Percentiles rank a stretch among this genome's conserved stretches.
Conservation (phyloP, 2,797 vertebrate genomes). For the Chiloscyllium punctatum region DNA sequence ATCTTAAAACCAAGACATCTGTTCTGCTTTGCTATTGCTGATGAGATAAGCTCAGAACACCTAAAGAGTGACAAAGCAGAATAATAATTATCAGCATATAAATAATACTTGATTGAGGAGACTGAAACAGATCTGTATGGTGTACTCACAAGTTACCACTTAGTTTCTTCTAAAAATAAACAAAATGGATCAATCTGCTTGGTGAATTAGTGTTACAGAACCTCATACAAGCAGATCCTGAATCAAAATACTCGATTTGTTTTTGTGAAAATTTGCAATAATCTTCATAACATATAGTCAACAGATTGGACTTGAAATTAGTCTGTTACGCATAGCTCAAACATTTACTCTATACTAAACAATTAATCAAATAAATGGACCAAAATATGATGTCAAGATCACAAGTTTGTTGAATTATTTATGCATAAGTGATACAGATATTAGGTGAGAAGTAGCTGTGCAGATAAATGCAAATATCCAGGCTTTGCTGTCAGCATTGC, state of each 20-base stretch:
- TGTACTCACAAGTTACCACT: not conserved
- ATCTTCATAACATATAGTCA: not conserved
- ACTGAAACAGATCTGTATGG: not conserved
- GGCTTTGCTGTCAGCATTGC: not conserved
- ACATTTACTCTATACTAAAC: not conserved
- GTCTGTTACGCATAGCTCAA: not conserved
- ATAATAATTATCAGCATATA: not conserved
- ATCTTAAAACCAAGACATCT: not conserved
- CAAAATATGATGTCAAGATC: not conserved
- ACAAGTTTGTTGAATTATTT: not conserved
- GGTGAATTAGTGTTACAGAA: not conserved
- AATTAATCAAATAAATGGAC: not conserved
- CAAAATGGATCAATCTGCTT: not conserved
- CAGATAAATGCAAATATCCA: not conserved
- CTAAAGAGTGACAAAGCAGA: not conserved
- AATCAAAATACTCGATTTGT: not conserved
- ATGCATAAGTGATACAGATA: not conserved
- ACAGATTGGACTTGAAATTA: not conserved
- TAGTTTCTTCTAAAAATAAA: slow-evolving; percentile 3
- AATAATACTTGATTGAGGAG: not conserved
- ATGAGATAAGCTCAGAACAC: not conserved
- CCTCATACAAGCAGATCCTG: not conserved
- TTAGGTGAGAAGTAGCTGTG: not conserved
- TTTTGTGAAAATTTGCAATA: not conserved
- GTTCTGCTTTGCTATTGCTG: not conserved